Percentiles rank a stretch among this genome's conserved stretches.
These are phyloP conservation scores for Saccostrea echinata DNA, from an alignment of 1,140 invertebrate genomes.

Conservation along the genomic window DNA sequence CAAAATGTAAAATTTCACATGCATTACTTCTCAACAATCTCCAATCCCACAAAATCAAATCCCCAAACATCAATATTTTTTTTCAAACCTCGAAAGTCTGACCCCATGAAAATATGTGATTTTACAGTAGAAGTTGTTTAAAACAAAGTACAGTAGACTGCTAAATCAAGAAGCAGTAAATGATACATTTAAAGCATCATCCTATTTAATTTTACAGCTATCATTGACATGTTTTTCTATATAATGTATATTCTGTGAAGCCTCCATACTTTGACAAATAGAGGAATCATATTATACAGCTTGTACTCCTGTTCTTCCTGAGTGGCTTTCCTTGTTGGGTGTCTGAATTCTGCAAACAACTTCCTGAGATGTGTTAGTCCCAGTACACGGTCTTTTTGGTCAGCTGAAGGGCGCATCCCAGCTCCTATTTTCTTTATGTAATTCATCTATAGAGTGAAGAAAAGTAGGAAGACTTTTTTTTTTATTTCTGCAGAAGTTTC, in stretches of 20 bases:
- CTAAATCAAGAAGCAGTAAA: too few species aligned
- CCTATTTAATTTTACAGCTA: neutral
- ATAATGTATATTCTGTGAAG: neutral
- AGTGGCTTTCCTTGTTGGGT: slow-evolving; percentile 85
- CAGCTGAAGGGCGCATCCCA: neutral
- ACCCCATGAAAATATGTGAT: too few species aligned
- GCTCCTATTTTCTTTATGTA: slow-evolving; percentile 11
- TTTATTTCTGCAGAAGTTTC: neutral
- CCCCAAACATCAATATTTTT: too few species aligned
- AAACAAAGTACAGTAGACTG: too few species aligned
- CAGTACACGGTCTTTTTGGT: slow-evolving; percentile 76
- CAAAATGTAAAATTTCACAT: too few species aligned
- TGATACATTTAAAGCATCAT: neutral
- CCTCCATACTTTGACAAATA: slow-evolving; percentile 97
- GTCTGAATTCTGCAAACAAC: slow-evolving; percentile 95
- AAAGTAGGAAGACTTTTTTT: neutral
- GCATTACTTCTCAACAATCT: too few species aligned
- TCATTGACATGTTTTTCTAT: neutral
- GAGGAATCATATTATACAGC: slow-evolving; percentile 97
- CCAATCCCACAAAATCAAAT: too few species aligned
- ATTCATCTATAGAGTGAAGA: neutral
- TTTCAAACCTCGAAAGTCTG: too few species aligned
- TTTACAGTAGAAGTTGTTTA: too few species aligned
- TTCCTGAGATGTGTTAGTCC: slow-evolving; percentile 97
- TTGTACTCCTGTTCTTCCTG: slow-evolving; percentile 91